Evolutionary conservation across 2,888 invertebrate species (phyloP).

Genomic region (Cosmia trapezina): DNA sequence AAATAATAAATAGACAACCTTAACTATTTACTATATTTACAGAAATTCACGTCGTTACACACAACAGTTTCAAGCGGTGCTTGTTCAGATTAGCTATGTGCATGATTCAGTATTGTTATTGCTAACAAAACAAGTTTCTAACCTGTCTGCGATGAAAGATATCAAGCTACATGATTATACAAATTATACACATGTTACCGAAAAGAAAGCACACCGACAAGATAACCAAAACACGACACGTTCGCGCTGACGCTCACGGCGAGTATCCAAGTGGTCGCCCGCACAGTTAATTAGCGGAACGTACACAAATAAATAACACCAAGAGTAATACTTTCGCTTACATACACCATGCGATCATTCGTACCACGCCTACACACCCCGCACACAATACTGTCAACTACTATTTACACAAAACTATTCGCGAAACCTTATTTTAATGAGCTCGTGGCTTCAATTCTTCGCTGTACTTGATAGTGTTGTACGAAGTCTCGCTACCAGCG

Average conservation of each 20-base stretch:
- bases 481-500: constrained; percentile 83
- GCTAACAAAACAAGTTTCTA: constrained; percentile 66
- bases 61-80: constrained; percentile 59
- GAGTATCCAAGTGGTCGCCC: constrained; percentile 69
- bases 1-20: constrained; percentile 85
- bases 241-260: constrained; percentile 60
- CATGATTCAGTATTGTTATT: constrained; percentile 46
- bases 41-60: constrained; percentile 82
- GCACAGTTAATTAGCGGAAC: constrained; percentile 79
- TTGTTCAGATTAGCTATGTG: constrained; percentile 45
- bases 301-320: constrained; percentile 78
- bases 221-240: constrained; percentile 71
- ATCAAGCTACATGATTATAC: constrained; percentile 74
- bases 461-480: constrained; percentile 89
- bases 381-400: constrained; percentile 65
- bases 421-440: constrained; percentile 71
- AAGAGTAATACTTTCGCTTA: constrained; percentile 69
- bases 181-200: constrained; percentile 74
- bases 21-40: constrained; percentile 83
- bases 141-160: constrained; percentile 59
- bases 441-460: constrained; percentile 84
- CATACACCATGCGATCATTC: constrained; percentile 65
- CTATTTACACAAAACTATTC: constrained; percentile 76
- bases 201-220: constrained; percentile 79
- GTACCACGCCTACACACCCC: constrained; percentile 62